Evolutionary conservation across 2,888 invertebrate genomes (phyloP).

Genomic region (Leptopterna dolabrata): DNA sequence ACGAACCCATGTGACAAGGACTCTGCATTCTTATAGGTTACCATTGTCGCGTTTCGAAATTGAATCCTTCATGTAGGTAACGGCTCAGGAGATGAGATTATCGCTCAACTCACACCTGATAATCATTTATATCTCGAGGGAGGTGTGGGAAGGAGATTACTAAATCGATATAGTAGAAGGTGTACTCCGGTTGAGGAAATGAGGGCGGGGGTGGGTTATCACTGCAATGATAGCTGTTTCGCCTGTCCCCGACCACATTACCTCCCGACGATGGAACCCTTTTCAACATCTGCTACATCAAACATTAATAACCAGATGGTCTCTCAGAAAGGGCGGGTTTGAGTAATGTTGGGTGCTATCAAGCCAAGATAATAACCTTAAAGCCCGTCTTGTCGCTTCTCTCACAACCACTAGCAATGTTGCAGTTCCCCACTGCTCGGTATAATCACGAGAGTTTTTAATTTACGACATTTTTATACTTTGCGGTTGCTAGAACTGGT

Average conservation of each 20-base stretch:
- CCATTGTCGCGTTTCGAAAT: background rate
- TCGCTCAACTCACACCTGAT: background rate
- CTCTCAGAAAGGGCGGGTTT: background rate
- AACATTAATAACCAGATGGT: conserved; percentile 24
- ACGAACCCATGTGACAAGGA: too few relatives aligned
- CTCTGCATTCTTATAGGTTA: background rate
- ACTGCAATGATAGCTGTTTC: conserved; percentile 1
- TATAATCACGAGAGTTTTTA: too few relatives aligned
- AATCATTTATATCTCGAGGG: conserved; percentile 13
- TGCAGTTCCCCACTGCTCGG: too few relatives aligned
- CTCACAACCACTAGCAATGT: background rate
- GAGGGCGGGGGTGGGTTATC: background rate
- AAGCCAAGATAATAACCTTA: conserved; percentile 26
- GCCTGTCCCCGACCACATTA: background rate
- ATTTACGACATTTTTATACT: too few relatives aligned
- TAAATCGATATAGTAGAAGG: background rate
- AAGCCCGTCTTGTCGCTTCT: background rate
- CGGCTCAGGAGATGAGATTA: background rate
- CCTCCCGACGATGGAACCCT: conserved; percentile 1
- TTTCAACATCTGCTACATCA: conserved; percentile 33
- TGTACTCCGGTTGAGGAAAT: background rate
- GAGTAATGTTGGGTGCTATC: conserved; percentile 32
- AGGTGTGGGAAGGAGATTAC: background rate
- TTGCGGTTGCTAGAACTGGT: too few relatives aligned
- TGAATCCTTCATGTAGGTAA: background rate